Evolutionary conservation across 64 coral and sea anemone species (phyloP).

Genomic region (Trachythela sp.): DNA sequence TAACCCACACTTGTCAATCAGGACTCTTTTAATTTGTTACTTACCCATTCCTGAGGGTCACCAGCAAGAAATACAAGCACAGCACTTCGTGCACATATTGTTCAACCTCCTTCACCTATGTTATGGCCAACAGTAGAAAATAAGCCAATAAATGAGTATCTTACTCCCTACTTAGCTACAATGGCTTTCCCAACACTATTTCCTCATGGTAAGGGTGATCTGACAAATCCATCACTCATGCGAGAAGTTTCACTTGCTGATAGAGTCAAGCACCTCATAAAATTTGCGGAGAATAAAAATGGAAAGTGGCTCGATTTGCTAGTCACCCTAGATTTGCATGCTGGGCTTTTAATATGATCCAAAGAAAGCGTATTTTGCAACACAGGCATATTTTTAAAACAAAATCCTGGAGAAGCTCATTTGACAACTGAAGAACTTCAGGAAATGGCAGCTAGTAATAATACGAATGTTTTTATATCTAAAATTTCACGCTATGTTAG

Average conservation of each 20-base stretch:
- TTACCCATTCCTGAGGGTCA: conserved; percentile 40
- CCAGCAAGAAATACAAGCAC: conserved; percentile 35
- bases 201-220: conserved; percentile 51
- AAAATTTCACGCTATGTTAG: neutral
- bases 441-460: conserved; percentile 37
- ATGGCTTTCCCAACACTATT: conserved; percentile 61
- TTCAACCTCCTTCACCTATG: neutral
- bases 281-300: conserved; percentile 48
- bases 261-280: conserved; percentile 39
- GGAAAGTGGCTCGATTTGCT: conserved; percentile 52
- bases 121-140: conserved; percentile 37
- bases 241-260: conserved; percentile 33
- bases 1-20: neutral
- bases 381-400: conserved; percentile 41
- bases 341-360: conserved; percentile 59
- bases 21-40: conserved; percentile 38
- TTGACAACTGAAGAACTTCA: neutral
- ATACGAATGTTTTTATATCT: conserved; percentile 15
- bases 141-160: conserved; percentile 52
- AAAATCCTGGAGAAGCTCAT: neutral
- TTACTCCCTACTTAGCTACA: conserved; percentile 17
- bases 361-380: conserved; percentile 42
- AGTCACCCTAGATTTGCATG: conserved; percentile 48
- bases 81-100: conserved; percentile 25
- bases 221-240: conserved; percentile 35